Percentiles rank a stretch among this genome's conserved stretches.
Evolutionary conservation across 1,140 invertebrate genomes (phyloP).

Genomic region (Varroa destructor): DNA sequence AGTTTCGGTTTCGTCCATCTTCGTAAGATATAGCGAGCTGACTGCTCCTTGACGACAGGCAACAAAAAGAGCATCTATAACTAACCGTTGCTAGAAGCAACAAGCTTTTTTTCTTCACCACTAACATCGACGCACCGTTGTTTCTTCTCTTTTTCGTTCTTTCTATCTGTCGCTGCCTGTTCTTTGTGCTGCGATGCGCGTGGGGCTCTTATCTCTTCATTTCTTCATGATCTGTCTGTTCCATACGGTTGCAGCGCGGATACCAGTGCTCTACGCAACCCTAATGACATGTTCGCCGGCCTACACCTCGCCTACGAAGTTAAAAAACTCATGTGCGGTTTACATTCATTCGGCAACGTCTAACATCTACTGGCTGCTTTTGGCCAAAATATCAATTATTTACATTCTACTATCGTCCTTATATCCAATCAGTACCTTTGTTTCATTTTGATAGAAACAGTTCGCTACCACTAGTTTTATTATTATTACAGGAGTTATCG

Average conservation of each 20-base stretch:
- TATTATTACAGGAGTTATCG: too few species aligned
- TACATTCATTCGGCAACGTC: constrained; percentile 38
- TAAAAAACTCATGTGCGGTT: constrained; percentile 83
- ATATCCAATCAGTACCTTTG: too few species aligned
- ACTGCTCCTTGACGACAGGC: too few species aligned
- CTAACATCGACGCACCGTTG: constrained; percentile 32
- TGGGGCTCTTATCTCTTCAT: constrained; percentile 29
- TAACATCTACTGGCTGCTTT: not conserved
- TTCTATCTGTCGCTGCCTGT: too few species aligned
- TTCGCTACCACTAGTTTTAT: too few species aligned
- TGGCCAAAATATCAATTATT: too few species aligned
- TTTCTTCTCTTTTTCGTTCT: not conserved
- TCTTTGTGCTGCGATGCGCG: constrained; percentile 31
- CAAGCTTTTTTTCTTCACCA: constrained; percentile 32
- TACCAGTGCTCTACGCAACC: constrained; percentile 42
- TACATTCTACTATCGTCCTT: too few species aligned
- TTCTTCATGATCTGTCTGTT: constrained; percentile 36
- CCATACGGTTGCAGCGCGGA: constrained; percentile 35
- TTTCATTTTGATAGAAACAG: too few species aligned
- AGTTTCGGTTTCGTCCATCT: too few species aligned
- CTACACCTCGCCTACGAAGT: constrained; percentile 98
- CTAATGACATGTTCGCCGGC: constrained; percentile 59
- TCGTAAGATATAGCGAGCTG: too few species aligned
- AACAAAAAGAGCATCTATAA: too few species aligned
- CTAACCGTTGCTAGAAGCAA: not conserved